Conservation (phyloP, 2,888 invertebrate genomes). For the Pinctada fucata region DNA sequence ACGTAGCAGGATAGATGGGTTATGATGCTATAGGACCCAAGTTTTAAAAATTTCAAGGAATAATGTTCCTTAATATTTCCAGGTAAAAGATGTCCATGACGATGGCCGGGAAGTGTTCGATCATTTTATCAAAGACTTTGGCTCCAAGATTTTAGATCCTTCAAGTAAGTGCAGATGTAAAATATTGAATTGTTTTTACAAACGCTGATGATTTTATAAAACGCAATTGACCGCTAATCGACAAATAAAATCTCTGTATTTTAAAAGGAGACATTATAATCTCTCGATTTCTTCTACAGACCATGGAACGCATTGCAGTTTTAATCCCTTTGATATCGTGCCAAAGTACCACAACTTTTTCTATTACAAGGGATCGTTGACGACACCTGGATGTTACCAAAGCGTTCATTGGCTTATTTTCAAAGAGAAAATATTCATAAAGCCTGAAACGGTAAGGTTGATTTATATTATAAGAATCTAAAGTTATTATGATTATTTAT, state of each 20-base stretch:
- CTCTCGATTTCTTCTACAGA: background rate
- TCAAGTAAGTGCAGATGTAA: background rate
- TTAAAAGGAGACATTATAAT: too few species aligned
- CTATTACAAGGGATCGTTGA: conserved; percentile 27
- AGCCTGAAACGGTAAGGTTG: conserved; percentile 20
- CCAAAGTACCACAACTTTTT: conserved; percentile 3
- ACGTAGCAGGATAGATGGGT: too few species aligned
- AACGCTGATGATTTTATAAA: too few species aligned
- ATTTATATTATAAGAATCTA: too few species aligned
- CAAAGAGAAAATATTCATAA: conserved; percentile 7
- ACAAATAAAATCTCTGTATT: too few species aligned
- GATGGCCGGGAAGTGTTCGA: background rate
- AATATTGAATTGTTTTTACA: too few species aligned
- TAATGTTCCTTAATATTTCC: background rate
- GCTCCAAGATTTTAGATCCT: background rate
- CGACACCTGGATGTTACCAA: conserved; percentile 34
- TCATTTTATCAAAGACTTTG: conserved; percentile 3
- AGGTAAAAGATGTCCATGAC: background rate
- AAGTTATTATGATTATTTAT: too few species aligned
- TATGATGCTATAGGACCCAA: too few species aligned
- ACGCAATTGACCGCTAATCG: too few species aligned
- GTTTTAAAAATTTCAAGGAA: too few species aligned
- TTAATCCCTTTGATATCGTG: conserved; percentile 20
- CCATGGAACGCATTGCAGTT: conserved; percentile 7
- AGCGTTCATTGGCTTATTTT: conserved; percentile 33